Percentiles rank a stretch among this genome's conserved stretches.
These are phyloP conservation scores for Sphaerophoria taeniata DNA, from an alignment of 2,888 invertebrate genomes.

Conservation along the genomic window DNA sequence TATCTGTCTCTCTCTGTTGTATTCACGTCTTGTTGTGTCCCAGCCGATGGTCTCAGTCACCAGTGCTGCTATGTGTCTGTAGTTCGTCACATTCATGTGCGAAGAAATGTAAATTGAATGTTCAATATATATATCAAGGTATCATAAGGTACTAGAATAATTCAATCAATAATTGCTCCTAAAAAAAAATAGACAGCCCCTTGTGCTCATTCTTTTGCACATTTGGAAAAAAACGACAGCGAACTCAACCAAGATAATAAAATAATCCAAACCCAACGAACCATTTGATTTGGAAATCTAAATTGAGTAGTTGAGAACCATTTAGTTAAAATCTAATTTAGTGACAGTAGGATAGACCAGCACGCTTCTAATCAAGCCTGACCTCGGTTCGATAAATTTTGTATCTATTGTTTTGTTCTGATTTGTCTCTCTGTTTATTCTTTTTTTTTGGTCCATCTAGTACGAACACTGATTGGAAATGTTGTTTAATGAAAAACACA, in stretches of 20 bases:
- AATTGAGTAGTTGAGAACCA: slow-evolving; percentile 67
- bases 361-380: slow-evolving; percentile 63
- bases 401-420: slow-evolving; percentile 17
- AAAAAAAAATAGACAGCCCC: too few relatives aligned
- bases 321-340: slow-evolving; percentile 67
- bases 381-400: slow-evolving; percentile 55
- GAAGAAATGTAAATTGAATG: too few relatives aligned
- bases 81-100: too few relatives aligned
- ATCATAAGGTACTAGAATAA: too few relatives aligned
- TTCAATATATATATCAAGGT: too few relatives aligned
- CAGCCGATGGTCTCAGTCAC: too few relatives aligned
- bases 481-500: slow-evolving; percentile 23
- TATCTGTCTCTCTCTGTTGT: too few relatives aligned
- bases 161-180: too few relatives aligned
- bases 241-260: slow-evolving; percentile 9
- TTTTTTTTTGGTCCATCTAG: slow-evolving; percentile 1
- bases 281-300: slow-evolving; percentile 66
- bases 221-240: background rate
- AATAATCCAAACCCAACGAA: slow-evolving; percentile 52
- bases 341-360: slow-evolving; percentile 1
- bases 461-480: slow-evolving; percentile 51
- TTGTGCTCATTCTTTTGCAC: too few relatives aligned
- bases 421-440: slow-evolving; percentile 2
- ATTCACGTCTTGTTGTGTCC: too few relatives aligned
- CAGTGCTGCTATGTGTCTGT: too few relatives aligned